phyloP scores from a whole-genome alignment of 2,888 invertebrate species.

The Bruchidius siliquastri region DNA sequence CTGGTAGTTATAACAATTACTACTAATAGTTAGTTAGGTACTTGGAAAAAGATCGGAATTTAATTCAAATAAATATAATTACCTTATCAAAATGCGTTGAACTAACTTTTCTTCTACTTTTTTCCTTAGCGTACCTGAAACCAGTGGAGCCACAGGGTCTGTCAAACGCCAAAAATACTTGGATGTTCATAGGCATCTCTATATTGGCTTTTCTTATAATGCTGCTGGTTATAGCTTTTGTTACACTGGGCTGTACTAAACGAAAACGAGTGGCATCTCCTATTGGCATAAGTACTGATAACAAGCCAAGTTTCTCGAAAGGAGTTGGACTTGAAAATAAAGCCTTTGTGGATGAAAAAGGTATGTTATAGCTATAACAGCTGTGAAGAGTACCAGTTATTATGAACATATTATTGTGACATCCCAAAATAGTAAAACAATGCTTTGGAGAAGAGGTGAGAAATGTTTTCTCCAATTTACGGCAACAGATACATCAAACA shows the following conservation, averaged over 20 bases:
- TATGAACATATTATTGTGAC: no score
- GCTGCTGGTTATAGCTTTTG: conserved; percentile 52
- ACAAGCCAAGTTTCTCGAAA: conserved; percentile 41
- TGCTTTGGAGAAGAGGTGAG: no score
- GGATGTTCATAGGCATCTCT: conserved; percentile 63
- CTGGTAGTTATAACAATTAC: no score
- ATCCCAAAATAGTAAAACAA: no score
- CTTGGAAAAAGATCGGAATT: no score
- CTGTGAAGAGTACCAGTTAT: no score
- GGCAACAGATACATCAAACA: no score
- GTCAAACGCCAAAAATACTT: conserved; percentile 52
- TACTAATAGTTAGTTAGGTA: no score
- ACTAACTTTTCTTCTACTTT: not conserved
- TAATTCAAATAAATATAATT: no score
- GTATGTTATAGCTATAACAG: conserved; percentile 24
- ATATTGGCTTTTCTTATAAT: conserved; percentile 57
- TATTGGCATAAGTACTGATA: conserved; percentile 30
- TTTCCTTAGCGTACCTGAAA: conserved; percentile 64
- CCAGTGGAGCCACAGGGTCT: conserved; percentile 59
- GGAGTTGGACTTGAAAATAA: conserved; percentile 38
- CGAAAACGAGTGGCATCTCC: conserved; percentile 42
- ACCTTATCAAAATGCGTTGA: not conserved
- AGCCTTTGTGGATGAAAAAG: conserved; percentile 41
- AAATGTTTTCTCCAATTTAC: no score
- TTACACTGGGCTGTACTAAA: conserved; percentile 51